Percentiles rank a stretch among this genome's conserved stretches.
These are phyloP conservation scores for Patella depressa DNA, from an alignment of 2,888 invertebrate genomes.

Conservation along the genomic window DNA sequence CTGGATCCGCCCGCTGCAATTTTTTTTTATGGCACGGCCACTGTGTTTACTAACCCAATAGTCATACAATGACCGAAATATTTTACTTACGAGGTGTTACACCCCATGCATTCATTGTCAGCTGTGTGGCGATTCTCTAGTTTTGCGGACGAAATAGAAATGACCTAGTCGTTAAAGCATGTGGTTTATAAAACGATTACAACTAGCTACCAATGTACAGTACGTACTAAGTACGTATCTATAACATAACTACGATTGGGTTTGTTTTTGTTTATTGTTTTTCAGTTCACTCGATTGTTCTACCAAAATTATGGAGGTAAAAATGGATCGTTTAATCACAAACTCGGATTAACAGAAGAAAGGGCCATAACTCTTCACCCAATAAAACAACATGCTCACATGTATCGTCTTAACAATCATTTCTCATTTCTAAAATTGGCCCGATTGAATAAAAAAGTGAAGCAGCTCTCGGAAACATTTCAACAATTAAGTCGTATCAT, in stretches of 20 bases:
- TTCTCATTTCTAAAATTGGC: constrained; percentile 70
- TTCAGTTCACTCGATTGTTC: constrained; percentile 96
- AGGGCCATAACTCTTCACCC: constrained; percentile 97
- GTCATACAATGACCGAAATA: too few species aligned
- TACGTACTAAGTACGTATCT: constrained; percentile 60
- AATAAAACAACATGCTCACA: constrained; percentile 86
- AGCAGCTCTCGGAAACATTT: not conserved
- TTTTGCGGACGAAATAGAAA: too few species aligned
- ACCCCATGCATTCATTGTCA: too few species aligned
- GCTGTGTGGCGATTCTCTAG: too few species aligned
- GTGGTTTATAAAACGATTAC: too few species aligned
- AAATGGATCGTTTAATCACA: constrained; percentile 84
- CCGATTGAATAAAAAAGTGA: not conserved
- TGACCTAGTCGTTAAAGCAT: too few species aligned
- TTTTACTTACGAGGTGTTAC: too few species aligned
- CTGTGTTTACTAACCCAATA: too few species aligned
- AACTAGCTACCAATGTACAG: too few species aligned
- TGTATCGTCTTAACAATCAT: constrained; percentile 90
- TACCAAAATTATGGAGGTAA: constrained; percentile 92
- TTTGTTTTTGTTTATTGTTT: constrained; percentile 36
- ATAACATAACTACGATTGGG: constrained; percentile 82
- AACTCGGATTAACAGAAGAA: constrained; percentile 88
- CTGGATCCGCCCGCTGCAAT: too few species aligned
- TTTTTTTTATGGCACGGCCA: too few species aligned
- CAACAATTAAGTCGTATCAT: too few species aligned